Base-by-base conservation (phyloP, 2,113 vertebrate species). In the Gambusia holbrooki region DNA sequence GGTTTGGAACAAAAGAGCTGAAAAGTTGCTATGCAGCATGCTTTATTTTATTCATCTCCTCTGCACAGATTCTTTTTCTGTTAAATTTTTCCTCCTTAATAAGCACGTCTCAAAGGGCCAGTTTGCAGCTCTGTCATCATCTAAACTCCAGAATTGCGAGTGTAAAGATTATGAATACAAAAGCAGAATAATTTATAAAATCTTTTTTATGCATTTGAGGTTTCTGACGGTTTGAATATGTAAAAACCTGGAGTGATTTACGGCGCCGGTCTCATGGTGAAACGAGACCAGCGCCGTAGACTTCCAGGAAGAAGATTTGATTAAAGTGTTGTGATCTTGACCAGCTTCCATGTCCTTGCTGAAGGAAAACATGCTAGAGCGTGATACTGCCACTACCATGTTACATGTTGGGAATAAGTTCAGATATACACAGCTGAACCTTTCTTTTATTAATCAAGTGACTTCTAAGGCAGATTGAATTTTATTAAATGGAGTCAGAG, bases 1-100 rank as follows among this genome's bases (percentile, higher is more conserved):
- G 85, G 84, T 69, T 86, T 66, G 79, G 74, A 87, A 90, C 84
- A 85, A 85, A 82, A 80, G 61, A 45, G 64, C 70, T 54, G 75
- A 73, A 71, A 87, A 79, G 83, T 75, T 81, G 54, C 62, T 37
- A 2, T 66, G 77, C 73, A 60, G 71, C 74, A 79, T 48, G 45
- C 77, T 74, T 64, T 74, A 58, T 77, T 72, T 69, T 64, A 69
- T 62, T 64, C 22, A 27, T 65, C 62, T 83, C 60, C 66, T 69
- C 58, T 28, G 71, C 37, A 17, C 14, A 45, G 10, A 76, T 82
- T 60, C 28, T 48, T 13, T 45, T 48, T 48, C 0, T 27, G 33
- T 68, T 66, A 40, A 33, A 5, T 22, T 42, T 68, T 68, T 40
- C 13, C 28, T 29, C 25, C 65, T 58, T 40, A 71, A 62, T 10